A percentile compares a stretch with the other conserved stretches of the same genome.
These are phyloP conservation scores for Stenurella melanura DNA, from an alignment of 2,888 invertebrate genomes.

Conservation along the genomic window DNA sequence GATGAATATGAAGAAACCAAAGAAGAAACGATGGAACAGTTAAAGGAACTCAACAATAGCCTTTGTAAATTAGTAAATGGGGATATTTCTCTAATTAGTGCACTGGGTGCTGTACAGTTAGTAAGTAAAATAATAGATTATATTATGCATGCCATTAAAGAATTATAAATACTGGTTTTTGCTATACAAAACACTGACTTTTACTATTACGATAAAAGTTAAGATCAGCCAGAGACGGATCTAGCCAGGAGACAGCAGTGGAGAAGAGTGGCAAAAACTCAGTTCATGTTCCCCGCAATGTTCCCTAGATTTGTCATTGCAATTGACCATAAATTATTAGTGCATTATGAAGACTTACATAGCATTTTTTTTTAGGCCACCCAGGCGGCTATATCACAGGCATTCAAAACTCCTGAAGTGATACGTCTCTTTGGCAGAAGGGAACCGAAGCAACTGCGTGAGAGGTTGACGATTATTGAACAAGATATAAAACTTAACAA, in stretches of 20 bases:
- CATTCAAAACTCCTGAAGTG: conserved; percentile 85
- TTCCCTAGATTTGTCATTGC: too few species aligned
- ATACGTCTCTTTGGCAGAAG: conserved; percentile 83
- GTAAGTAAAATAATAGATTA: conserved; percentile 69
- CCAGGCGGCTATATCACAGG: conserved; percentile 83
- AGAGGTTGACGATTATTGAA: conserved; percentile 77
- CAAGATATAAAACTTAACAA: conserved; percentile 79
- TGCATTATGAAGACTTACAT: not conserved
- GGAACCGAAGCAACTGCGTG: conserved; percentile 80
- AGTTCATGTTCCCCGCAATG: too few species aligned
- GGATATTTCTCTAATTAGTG: conserved; percentile 81
- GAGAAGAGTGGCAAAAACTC: too few species aligned
- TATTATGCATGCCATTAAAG: too few species aligned
- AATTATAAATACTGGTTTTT: too few species aligned
- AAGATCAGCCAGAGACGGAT: too few species aligned
- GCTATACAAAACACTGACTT: too few species aligned
- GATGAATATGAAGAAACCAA: conserved; percentile 82
- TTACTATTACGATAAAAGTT: too few species aligned
- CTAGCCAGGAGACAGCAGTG: too few species aligned
- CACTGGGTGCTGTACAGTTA: conserved; percentile 80
- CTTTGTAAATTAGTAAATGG: conserved; percentile 79
- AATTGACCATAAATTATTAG: too few species aligned
- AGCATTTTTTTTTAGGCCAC: conserved; percentile 76
- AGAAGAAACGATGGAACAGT: conserved; percentile 82
- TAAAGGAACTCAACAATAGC: conserved; percentile 81